Base-by-base conservation (phyloP, 1,140 invertebrate genomes). In the Drosophila lacertosa region DNA sequence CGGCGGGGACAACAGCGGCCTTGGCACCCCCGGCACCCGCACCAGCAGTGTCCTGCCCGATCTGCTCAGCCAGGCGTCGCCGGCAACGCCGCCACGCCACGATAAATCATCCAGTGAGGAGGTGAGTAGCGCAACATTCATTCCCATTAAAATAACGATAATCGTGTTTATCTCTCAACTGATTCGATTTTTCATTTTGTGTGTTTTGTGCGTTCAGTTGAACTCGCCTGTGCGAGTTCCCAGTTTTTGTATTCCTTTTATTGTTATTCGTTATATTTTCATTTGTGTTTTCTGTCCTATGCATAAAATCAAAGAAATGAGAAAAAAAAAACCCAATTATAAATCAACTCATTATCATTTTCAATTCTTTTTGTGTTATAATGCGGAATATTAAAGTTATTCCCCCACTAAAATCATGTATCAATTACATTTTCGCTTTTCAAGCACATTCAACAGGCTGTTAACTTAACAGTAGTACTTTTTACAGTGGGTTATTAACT, bases 61-160 rank as follows among this genome's bases (percentile, higher is more conserved):
- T 93, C 94, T 99, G 64, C 94, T 99, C 44, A 98, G 97, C 86
- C 93, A 96, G 93, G 94, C 96, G 65, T 94, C 95, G 70, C 96
- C 96, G 55, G 95, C 96, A 77, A 95, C 95, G 29, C 95, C 95
- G 39, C 97, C 97, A 83, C 93, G 97, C 44, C 96, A 97, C 89
- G 97, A 98, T 92, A 98, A 98, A 91, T 95, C 96, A 50, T 96
- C 96, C 71, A 98, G 97, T 89, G 98, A 99, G 92, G 97, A 99
- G 96, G 97, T 98, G 92, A 93, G 94, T 92, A 69, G 77, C 33
- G 44, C 26, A n/a, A n/a, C n/a, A n/a, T 16, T 48, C 16, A 33
- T 44, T 24, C 20, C 66, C 45, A 68, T 64, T 69, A 57, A n/a
- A n/a, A 67, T 68, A 59, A 39, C 63, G 57, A 66, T 67, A 44